Evolutionary conservation across 2,888 invertebrate species (phyloP).

Genomic region (Noctua janthina): DNA sequence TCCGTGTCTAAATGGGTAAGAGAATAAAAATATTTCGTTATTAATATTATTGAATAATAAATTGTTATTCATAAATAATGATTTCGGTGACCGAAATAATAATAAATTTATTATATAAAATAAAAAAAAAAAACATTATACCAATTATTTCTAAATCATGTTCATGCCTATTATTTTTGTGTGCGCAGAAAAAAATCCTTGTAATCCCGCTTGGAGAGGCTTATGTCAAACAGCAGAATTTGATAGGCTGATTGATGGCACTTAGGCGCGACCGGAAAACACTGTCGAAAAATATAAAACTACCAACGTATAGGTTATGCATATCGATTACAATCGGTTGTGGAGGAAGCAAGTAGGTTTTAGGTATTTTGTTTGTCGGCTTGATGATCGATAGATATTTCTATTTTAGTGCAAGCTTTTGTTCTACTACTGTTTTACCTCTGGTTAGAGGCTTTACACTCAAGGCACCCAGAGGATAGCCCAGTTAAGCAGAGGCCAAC

Average conservation of each 20-base stretch:
- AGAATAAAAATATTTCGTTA: slow-evolving; percentile 19
- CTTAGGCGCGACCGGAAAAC: slow-evolving; percentile 45
- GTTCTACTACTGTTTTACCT: background rate
- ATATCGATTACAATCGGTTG: slow-evolving; percentile 18
- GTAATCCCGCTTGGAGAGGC: slow-evolving; percentile 2
- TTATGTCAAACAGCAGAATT: slow-evolving; percentile 14
- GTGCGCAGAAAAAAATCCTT: background rate
- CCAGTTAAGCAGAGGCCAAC: too few relatives aligned
- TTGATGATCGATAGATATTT: background rate
- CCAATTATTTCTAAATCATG: background rate
- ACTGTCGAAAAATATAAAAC: slow-evolving; percentile 13
- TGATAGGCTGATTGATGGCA: slow-evolving; percentile 48
- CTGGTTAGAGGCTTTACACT: too few relatives aligned
- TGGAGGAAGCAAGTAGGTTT: background rate
- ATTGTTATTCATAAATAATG: slow-evolving; percentile 27
- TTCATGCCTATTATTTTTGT: background rate
- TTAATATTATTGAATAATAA: slow-evolving; percentile 18
- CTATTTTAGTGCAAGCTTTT: background rate
- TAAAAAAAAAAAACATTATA: background rate
- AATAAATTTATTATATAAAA: too few relatives aligned
- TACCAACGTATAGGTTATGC: background rate
- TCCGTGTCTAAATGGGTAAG: slow-evolving; percentile 14
- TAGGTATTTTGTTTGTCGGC: background rate
- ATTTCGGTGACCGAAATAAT: background rate
- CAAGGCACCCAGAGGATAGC: too few relatives aligned